A percentile compares a stretch with the other conserved stretches of the same genome.
Evolutionary conservation across 1,140 invertebrate species (phyloP).

Genomic region (Conus ventricosus): DNA sequence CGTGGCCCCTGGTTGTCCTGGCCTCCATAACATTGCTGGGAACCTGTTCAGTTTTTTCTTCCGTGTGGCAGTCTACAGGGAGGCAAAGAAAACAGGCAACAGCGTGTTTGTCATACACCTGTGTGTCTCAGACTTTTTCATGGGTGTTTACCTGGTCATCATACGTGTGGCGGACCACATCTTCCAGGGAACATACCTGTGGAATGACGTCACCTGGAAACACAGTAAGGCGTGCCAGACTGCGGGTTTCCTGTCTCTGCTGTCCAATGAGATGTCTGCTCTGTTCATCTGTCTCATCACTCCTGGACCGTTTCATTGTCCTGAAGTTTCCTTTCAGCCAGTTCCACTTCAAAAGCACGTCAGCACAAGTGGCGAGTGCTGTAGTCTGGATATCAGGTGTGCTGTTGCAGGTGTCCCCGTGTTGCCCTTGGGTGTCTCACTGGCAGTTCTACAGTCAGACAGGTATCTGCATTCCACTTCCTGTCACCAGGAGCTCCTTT

Average conservation of each 20-base stretch:
- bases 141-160: neutral
- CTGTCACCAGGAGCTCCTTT: neutral
- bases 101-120: neutral
- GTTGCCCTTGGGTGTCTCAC: neutral
- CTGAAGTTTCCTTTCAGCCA: neutral
- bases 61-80: neutral
- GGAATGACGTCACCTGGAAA: neutral
- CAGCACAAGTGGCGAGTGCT: neutral
- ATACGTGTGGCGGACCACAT: neutral
- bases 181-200: neutral
- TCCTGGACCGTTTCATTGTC: neutral
- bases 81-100: neutral
- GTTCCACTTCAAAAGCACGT: neutral
- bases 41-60: neutral
- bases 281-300: neutral
- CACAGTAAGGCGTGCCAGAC: neutral
- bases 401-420: neutral
- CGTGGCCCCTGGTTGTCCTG: neutral
- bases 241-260: neutral
- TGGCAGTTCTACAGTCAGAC: conserved; percentile 10
- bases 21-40: neutral
- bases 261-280: neutral
- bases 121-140: neutral
- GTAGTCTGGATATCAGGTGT: neutral
- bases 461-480: neutral